Base-by-base conservation (phyloP, 2,888 invertebrate genomes). In the Cantharis rufa region DNA sequence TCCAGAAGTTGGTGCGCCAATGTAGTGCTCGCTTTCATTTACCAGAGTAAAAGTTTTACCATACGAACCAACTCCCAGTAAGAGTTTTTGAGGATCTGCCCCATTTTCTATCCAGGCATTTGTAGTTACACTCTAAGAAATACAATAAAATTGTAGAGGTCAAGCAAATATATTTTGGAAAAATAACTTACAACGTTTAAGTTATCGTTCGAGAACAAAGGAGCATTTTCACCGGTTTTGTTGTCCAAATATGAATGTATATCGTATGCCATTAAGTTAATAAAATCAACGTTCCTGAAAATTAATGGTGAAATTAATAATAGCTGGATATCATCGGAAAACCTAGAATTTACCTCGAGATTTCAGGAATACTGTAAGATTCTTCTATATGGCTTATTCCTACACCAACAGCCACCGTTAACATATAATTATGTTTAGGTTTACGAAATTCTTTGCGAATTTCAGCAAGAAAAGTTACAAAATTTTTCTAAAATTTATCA, bases 31-130 rank as follows among this genome's bases (percentile, higher is more conserved):
- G 3, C 48, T 64, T 15, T 64, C 11, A 74, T 80, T 74, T 9
- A 61, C 11, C 18, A 83, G 63, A 0, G 74, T 81, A 68, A 79
- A 82, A 9, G 80, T 79, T 28, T 82, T 78, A 9, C 81, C 83
- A 69, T 82, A 83, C 32, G 81, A 78, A 18, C 81, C 80, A 15
- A 83, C 74, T 1, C 83, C 83, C 48, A 83, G 74, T 9, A 83
- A 70, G 7, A 83, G 66, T 72, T 83, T 83, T 15, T 79, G 24
- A 10, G 76, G 66, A 3, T 73, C 32, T 28, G 73, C 78, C 10
- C 75, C 78, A 61, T 48, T 69, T 10, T 28, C n/a, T 15, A 78
- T 18, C 78, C 78, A 78, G 10, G 76, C 73, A 18, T 74, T 71
- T 4, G 69, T 69, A 32, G 71, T 68, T 21, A 64, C 69, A 48